Conservation (phyloP, 2,113 vertebrate species). For the Sander lucioperca region DNA sequence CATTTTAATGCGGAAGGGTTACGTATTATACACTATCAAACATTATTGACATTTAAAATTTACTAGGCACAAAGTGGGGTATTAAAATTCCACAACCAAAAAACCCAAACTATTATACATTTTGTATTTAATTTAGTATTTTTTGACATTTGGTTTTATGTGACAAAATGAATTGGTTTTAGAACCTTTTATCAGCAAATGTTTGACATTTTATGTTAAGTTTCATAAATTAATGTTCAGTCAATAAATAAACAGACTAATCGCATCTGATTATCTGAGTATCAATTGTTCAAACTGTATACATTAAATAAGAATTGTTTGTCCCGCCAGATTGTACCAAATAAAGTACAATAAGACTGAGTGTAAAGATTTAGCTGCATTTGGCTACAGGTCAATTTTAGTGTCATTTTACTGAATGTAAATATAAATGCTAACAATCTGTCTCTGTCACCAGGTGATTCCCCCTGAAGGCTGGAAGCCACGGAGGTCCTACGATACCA, state of each 20-base stretch:
- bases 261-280: neutral
- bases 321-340: neutral
- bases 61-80: neutral
- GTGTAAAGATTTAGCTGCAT: neutral
- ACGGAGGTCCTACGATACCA: constrained; percentile 90
- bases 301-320: neutral
- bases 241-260: neutral
- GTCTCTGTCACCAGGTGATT: constrained; percentile 75
- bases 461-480: constrained; percentile 94
- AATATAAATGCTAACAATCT: neutral
- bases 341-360: neutral
- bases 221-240: neutral
- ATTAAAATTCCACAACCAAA: neutral
- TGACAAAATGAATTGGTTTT: neutral
- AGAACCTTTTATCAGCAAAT: neutral
- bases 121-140: neutral
- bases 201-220: neutral
- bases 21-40: neutral
- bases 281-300: neutral
- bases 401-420: neutral
- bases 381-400: neutral
- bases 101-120: neutral
- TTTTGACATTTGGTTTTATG: neutral
- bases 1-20: too few species aligned
- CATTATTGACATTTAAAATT: neutral